Evolutionary conservation across 2,113 vertebrate genomes (phyloP), one percentile per base, ranked within the genome.

Genomic region (Ameiurus melas): DNA sequence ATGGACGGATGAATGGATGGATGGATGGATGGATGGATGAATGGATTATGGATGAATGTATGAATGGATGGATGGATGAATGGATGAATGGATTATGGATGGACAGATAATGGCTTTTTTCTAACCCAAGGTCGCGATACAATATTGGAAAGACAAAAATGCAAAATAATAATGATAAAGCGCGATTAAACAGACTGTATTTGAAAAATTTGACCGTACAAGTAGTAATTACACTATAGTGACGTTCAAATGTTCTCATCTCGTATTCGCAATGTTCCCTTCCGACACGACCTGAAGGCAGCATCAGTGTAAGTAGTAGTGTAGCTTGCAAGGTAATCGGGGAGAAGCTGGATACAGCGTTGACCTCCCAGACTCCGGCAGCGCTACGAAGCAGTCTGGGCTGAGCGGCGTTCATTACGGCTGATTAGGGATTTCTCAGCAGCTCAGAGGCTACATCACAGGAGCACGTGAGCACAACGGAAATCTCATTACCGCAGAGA

Each of bases 381-480:
- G 71, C 36, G 79, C 14, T 64, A 78, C 43, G 47, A n/a, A 64
- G 73, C 43, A 51, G n/a, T 51, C 30, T 79, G 58, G 39, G 43
- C 36, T 86, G 85, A 86, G 80, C 80, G 85, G 58, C 12, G 10
- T 80, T 86, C 85, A 86, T 86, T 80, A 80, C 53, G 47, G 30
- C 57, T 86, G 85, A 86, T 86, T 86, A 86, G 73, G 19, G 51
- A 51, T 71, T 82, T 58, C 39, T 82, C 9, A 6, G 17, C 39
- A 73, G 39, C 30, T 58, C 57, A 39, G 55, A 86, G n/a, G 47
- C n/a, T 68, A 13, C 83, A 30, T 88, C 86, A 82, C 77, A 19
- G 64, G 43, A 79, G 62, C 14, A 27, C 55, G 16, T 25, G 64
- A 55, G 81, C 30, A 33, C 66, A 39, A 73, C 3, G 10, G 70